These are phyloP conservation scores for Euwallacea fornicatus DNA, from an alignment of 1,140 invertebrate species.

Conservation along the genomic window DNA sequence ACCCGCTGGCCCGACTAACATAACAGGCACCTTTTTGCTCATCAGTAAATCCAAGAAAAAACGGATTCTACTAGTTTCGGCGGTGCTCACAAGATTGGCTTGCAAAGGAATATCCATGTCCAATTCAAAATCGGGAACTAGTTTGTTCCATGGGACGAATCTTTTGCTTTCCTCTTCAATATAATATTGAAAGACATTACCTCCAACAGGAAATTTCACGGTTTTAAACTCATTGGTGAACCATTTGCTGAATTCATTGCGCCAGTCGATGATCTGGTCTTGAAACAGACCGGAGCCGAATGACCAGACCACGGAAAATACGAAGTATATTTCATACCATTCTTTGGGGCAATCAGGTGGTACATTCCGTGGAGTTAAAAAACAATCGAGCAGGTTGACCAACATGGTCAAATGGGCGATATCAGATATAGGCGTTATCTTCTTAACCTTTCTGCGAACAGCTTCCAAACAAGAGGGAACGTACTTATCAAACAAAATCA, in stretches of 20 bases:
- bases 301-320: slow-evolving; percentile 89
- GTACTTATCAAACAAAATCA: slow-evolving; percentile 93
- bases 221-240: slow-evolving; percentile 88
- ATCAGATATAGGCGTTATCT: slow-evolving; percentile 88
- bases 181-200: slow-evolving; percentile 89
- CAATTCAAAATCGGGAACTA: slow-evolving; percentile 74
- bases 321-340: slow-evolving; percentile 93
- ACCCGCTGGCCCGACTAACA: slow-evolving; percentile 88
- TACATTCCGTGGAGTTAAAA: slow-evolving; percentile 78
- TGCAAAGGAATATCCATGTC: slow-evolving; percentile 80
- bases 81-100: slow-evolving; percentile 81
- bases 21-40: slow-evolving; percentile 77
- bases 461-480: slow-evolving; percentile 83
- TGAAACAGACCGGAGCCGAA: slow-evolving; percentile 90
- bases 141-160: slow-evolving; percentile 84
- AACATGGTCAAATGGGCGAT: slow-evolving; percentile 90
- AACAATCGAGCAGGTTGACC: slow-evolving; percentile 84
- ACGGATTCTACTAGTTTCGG: slow-evolving; percentile 84
- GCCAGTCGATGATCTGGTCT: slow-evolving; percentile 86
- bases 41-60: slow-evolving; percentile 90
- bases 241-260: slow-evolving; percentile 93
- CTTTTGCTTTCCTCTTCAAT: slow-evolving; percentile 84
- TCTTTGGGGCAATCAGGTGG: slow-evolving; percentile 88
- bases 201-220: slow-evolving; percentile 83
- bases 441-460: slow-evolving; percentile 79